Conservation (phyloP, 2,797 vertebrate species). For the Ambastaia sidthimunki region DNA sequence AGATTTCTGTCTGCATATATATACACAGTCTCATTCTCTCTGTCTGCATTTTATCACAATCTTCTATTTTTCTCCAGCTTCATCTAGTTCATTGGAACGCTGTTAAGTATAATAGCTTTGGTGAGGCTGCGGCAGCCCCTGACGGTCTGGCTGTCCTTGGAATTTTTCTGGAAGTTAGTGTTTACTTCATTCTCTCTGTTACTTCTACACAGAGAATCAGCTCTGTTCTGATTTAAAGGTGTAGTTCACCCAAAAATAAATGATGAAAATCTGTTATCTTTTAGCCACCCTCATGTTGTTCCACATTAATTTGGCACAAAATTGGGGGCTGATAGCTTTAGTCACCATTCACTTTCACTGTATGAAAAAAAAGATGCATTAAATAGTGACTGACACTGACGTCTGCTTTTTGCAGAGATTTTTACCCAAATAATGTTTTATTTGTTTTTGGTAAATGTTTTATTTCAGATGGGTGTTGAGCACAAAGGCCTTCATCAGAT, state of each 20-base stretch:
- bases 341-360: background rate
- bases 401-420: background rate
- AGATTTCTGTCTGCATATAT: no score
- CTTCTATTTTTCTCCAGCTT: constrained; percentile 74
- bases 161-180: constrained; percentile 91
- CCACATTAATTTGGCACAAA: background rate
- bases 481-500: constrained; percentile 87
- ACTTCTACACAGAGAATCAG: background rate
- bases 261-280: no score
- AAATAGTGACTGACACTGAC: background rate
- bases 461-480: constrained; percentile 83
- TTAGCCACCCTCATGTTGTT: background rate
- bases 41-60: background rate
- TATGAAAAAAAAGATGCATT: background rate
- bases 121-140: constrained; percentile 84
- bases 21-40: background rate
- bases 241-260: background rate
- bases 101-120: constrained; percentile 87
- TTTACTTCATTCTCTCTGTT: background rate
- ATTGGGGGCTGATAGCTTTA: no score
- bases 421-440: no score
- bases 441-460: no score
- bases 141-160: constrained; percentile 94
- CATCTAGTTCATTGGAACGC: constrained; percentile 98
- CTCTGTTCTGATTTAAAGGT: background rate